Evolutionary conservation across 2,113 vertebrate species (phyloP).

Genomic region (Hymenochirus boettgeri): DNA sequence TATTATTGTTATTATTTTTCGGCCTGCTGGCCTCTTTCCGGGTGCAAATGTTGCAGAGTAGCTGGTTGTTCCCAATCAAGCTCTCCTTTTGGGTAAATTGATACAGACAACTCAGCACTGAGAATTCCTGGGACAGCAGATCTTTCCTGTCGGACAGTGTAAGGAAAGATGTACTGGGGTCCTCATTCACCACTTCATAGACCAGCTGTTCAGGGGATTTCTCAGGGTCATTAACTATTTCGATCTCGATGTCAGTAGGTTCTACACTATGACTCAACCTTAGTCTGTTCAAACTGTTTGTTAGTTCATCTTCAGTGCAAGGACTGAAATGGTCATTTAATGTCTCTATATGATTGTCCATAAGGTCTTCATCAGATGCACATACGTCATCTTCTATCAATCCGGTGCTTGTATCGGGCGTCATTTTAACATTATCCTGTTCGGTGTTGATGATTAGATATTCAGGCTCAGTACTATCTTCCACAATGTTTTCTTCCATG

Average conservation of each 20-base stretch:
- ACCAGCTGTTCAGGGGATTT: constrained; percentile 49
- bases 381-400: too few relatives aligned
- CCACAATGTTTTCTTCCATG: not conserved
- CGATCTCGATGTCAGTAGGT: constrained; percentile 49
- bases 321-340: not conserved
- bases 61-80: constrained; percentile 80
- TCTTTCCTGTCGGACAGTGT: constrained; percentile 70
- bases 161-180: constrained; percentile 79
- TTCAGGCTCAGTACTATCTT: not conserved
- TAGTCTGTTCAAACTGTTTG: constrained; percentile 61
- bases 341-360: not conserved
- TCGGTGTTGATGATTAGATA: too few relatives aligned
- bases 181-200: constrained; percentile 68
- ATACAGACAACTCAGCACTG: constrained; percentile 79
- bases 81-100: constrained; percentile 90
- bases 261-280: constrained; percentile 58
- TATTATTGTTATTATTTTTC: constrained; percentile 48
- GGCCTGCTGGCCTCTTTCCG: constrained; percentile 57
- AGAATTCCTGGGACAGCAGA: constrained; percentile 70
- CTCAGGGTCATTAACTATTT: constrained; percentile 48
- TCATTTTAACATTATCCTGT: too few relatives aligned
- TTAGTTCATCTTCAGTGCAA: constrained; percentile 49
- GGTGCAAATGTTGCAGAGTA: constrained; percentile 85
- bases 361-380: too few relatives aligned
- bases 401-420: too few relatives aligned